Conservation (phyloP, 2,113 vertebrate genomes). For the Embiotoca jacksoni region DNA sequence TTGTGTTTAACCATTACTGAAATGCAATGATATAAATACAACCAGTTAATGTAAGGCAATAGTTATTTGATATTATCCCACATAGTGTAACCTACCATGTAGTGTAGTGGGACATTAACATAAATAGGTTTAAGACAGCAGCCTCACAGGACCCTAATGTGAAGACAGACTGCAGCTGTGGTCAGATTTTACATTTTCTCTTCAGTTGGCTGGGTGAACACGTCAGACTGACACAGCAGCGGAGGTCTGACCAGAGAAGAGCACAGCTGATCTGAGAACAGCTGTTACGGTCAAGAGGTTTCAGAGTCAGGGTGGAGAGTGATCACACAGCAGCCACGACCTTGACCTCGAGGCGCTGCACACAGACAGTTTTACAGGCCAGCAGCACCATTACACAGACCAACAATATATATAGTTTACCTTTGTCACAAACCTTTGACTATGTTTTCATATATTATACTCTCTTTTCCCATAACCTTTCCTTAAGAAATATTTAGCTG, state of each 20-base stretch:
- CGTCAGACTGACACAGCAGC: neutral
- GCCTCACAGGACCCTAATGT: too few species aligned
- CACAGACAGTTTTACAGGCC: constrained; percentile 17
- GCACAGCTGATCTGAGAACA: constrained; percentile 48
- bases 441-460: neutral
- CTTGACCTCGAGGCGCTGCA: constrained; percentile 7
- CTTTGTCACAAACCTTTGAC: neutral
- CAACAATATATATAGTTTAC: neutral
- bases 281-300: constrained; percentile 18
- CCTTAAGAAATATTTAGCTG: neutral
- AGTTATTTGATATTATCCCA: too few species aligned
- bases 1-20: too few species aligned
- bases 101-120: too few species aligned
- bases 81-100: too few species aligned
- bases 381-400: constrained; percentile 21
- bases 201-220: neutral
- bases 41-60: too few species aligned
- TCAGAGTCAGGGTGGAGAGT: constrained; percentile 11
- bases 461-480: neutral
- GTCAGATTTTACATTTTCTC: neutral
- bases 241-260: constrained; percentile 5
- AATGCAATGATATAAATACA: too few species aligned
- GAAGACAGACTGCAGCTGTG: too few species aligned
- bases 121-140: too few species aligned
- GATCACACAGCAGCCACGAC: constrained; percentile 13